Evolutionary conservation across 1,140 invertebrate genomes (phyloP).

Genomic region (Melipona quadrifasciata): DNA sequence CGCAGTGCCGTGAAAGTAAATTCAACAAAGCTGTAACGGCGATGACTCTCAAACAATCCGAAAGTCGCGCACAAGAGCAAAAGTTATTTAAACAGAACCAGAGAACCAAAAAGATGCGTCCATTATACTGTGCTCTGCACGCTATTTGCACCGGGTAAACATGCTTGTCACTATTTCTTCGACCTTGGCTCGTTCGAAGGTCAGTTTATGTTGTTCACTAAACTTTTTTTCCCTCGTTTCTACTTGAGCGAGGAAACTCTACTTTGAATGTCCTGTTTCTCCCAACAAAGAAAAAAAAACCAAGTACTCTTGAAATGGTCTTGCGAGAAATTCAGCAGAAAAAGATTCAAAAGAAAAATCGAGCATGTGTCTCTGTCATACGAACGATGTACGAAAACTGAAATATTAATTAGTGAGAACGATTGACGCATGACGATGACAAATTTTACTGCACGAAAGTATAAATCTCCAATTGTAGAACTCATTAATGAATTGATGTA

Average conservation of each 20-base stretch:
- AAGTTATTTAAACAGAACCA: slow-evolving; percentile 19
- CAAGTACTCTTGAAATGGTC: not conserved
- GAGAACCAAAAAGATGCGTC: not conserved
- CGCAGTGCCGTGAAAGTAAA: not conserved
- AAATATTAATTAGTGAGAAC: not conserved
- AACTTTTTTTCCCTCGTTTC: too few species aligned
- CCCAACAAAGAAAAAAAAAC: not conserved
- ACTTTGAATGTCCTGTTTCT: not conserved
- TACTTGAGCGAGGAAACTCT: not conserved
- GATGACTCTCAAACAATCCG: not conserved
- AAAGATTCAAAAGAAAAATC: not conserved
- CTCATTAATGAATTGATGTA: not conserved
- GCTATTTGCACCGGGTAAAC: not conserved
- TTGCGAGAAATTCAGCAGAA: not conserved
- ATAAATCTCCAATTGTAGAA: not conserved
- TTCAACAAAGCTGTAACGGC: not conserved
- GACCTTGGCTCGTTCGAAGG: slow-evolving; percentile 4
- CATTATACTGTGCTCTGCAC: not conserved
- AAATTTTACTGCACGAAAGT: not conserved
- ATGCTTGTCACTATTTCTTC: not conserved
- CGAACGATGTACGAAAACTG: not conserved
- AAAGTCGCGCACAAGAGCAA: not conserved
- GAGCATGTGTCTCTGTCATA: not conserved
- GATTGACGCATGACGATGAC: too few species aligned
- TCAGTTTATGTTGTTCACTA: not conserved